A percentile compares a stretch with the other conserved stretches of the same genome.
Evolutionary conservation across 2,888 invertebrate genomes (phyloP).

Genomic region (Scaptomyza tumidula): DNA sequence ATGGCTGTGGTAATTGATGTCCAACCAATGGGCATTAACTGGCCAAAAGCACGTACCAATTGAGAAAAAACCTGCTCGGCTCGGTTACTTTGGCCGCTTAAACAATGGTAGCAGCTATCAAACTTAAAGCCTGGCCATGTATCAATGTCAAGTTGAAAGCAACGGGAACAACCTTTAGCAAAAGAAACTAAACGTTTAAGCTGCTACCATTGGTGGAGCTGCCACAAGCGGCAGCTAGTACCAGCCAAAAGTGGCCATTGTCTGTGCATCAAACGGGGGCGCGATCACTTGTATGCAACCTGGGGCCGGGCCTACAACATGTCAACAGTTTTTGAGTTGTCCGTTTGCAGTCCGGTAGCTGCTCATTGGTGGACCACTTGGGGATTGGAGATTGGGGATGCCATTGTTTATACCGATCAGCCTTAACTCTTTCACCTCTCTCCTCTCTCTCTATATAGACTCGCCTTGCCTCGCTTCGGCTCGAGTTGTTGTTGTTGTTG

Average conservation of each 20-base stretch:
- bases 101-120: constrained; percentile 76
- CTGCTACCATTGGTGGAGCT: constrained; percentile 49
- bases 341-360: constrained; percentile 46
- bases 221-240: constrained; percentile 10
- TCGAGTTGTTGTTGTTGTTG: constrained; percentile 17
- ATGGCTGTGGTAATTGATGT: constrained; percentile 44
- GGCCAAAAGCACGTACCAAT: constrained; percentile 28
- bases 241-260: constrained; percentile 60
- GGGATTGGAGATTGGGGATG: constrained; percentile 27
- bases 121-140: constrained; percentile 69
- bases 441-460: constrained; percentile 53
- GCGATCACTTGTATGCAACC: constrained; percentile 25
- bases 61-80: constrained; percentile 47
- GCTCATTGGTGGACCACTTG: constrained; percentile 65
- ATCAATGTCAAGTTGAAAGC: constrained; percentile 70
- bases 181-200: background rate
- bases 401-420: constrained; percentile 61
- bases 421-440: background rate
- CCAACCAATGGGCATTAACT: constrained; percentile 51
- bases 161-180: constrained; percentile 60
- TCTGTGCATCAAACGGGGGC: constrained; percentile 50
- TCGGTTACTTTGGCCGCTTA: constrained; percentile 18
- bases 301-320: constrained; percentile 56
- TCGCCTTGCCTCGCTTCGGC: too few species aligned
- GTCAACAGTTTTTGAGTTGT: constrained; percentile 58